Base-by-base conservation (phyloP, 2,113 vertebrate species). In the Mesocricetus auratus region DNA sequence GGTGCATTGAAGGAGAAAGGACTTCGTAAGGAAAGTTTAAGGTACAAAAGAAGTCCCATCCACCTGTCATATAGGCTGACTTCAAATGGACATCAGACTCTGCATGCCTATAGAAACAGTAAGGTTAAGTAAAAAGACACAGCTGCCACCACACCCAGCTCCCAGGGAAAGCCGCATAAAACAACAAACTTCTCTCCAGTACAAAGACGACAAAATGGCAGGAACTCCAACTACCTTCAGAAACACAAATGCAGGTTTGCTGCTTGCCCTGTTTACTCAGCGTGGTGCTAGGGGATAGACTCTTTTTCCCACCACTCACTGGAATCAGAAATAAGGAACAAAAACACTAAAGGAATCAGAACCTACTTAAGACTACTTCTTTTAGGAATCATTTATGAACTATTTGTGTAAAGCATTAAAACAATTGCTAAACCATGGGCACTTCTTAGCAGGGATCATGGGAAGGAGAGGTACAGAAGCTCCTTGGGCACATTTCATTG, bases 41-140 rank as follows among this genome's bases (percentile, higher is more conserved):
- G 16, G 29, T 75, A 21, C 85, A 29, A 92, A 26, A 91, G 69
- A 66, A 0, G 60, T 47, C 33, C 77, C 33, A 87, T 79, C 58
- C 88, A 26, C 39, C 1, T 82, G 68, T 86, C 94, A 86, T 10
- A 75, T 10, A n/a, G 62, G 53, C 22, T 83, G 90, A 73, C 94
- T 89, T 77, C 94, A 90, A 47, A 93, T 16, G 24, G 33, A 62
- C 53, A 92, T 86, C 9, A 91, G 74, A 90, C 64, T 91, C 86
- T 42, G 53, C 29, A 33, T 29, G 45, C 94, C 78, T 86, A 88
- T 1, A 96, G 96, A 97, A 97, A 71, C 78, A 85, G n/a, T 81
- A 22, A 95, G 62, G 17, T 81, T 96, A 98, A 95, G 96, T 47
- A 81, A 89, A 93, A 75, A 85, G 81, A 89, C 29, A 69, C 45